These are phyloP conservation scores for Epinephelus lanceolatus DNA, from an alignment of 2,113 vertebrate genomes.

Conservation along the genomic window DNA sequence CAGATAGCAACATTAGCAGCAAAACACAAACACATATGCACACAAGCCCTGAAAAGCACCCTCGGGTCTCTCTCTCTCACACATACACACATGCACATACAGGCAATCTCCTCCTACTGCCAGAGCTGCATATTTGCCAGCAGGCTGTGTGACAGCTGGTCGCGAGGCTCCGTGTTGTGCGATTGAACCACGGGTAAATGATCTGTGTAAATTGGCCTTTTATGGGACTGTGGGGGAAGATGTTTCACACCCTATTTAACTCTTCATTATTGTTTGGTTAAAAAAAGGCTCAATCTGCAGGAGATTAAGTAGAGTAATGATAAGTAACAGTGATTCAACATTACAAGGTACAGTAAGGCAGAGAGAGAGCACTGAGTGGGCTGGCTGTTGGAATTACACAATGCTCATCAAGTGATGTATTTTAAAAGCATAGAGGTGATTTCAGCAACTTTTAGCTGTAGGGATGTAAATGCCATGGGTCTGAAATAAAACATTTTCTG, in stretches of 20 bases:
- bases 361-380: slow-evolving; percentile 3
- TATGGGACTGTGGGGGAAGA: slow-evolving; percentile 69
- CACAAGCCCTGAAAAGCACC: slow-evolving; percentile 11
- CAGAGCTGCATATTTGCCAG: slow-evolving; percentile 55
- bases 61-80: not conserved
- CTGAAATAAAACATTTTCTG: no score
- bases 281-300: slow-evolving; percentile 54
- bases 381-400: not conserved
- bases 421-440: not conserved
- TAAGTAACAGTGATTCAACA: slow-evolving; percentile 31
- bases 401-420: not conserved
- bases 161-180: slow-evolving; percentile 37
- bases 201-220: slow-evolving; percentile 80
- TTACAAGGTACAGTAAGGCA: slow-evolving; percentile 15
- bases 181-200: slow-evolving; percentile 67
- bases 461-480: not conserved
- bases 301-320: slow-evolving; percentile 58
- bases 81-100: not conserved
- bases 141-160: slow-evolving; percentile 70
- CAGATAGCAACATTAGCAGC: slow-evolving; percentile 26
- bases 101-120: not conserved
- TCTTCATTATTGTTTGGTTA: slow-evolving; percentile 63
- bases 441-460: not conserved
- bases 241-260: slow-evolving; percentile 81
- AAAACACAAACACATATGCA: slow-evolving; percentile 39